Percentiles rank a stretch among this genome's conserved stretches.
These are phyloP conservation scores for Dipodomys ordii DNA, from an alignment of 2,113 vertebrate species.

Conservation along the genomic window DNA sequence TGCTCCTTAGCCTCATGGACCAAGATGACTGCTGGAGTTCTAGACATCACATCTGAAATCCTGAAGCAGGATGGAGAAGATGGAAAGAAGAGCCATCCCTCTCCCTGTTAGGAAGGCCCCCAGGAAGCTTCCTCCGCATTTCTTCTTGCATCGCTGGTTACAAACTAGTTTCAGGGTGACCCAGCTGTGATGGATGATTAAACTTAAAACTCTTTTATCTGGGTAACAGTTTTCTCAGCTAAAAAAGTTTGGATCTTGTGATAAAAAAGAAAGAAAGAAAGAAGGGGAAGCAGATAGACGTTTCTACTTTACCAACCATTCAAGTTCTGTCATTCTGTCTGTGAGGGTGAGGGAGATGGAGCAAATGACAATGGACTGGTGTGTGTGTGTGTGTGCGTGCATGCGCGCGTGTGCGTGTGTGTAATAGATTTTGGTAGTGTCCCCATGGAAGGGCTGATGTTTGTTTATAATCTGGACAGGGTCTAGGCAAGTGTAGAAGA, in stretches of 20 bases:
- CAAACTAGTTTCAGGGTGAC: constrained; percentile 24
- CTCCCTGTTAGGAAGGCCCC: neutral
- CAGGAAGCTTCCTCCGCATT: neutral
- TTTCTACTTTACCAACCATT: neutral
- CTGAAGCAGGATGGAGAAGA: neutral
- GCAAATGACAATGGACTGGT: neutral
- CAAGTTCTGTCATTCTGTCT: neutral
- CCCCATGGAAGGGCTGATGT: neutral
- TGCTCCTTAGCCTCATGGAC: neutral
- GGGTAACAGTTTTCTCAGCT: neutral
- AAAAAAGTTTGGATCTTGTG: neutral
- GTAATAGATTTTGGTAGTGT: neutral
- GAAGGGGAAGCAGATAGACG: neutral
- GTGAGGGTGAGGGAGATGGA: neutral
- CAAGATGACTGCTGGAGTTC: neutral
- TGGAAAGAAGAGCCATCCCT: neutral
- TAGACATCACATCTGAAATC: neutral
- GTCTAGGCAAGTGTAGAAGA: neutral
- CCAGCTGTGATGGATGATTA: neutral
- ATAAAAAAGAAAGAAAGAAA: neutral
- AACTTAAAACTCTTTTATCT: neutral
- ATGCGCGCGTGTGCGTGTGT: neutral
- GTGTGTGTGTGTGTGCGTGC: too few species aligned
- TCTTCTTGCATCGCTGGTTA: neutral
- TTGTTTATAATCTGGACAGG: constrained; percentile 38